Conservation (phyloP, 2,888 invertebrate genomes). For the Subacronicta megacephala region DNA sequence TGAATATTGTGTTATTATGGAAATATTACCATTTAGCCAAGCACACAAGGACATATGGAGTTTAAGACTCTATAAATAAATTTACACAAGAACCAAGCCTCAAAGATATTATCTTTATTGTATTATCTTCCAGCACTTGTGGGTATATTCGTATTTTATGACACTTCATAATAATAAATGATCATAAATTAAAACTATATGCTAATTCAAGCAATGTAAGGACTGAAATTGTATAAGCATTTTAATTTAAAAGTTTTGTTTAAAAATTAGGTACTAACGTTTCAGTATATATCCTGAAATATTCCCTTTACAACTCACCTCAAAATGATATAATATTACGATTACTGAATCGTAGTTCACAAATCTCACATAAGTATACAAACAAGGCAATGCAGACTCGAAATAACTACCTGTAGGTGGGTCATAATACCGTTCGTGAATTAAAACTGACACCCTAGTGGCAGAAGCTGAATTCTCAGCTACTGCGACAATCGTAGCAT, state of each 20-base stretch:
- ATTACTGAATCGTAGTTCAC: no score
- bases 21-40: conserved; percentile 28
- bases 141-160: conserved; percentile 22
- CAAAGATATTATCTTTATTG: conserved; percentile 46
- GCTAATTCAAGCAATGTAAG: conserved; percentile 13
- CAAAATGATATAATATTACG: no score
- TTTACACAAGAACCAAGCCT: conserved; percentile 40
- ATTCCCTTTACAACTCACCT: no score
- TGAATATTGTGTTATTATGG: conserved; percentile 14
- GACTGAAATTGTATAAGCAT: conserved; percentile 4
- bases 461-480: no score
- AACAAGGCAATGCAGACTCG: no score
- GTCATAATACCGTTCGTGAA: no score
- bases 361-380: no score
- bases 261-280: no score
- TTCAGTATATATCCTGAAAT: no score
- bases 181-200: conserved; percentile 28
- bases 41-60: conserved; percentile 9
- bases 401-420: no score
- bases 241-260: not conserved
- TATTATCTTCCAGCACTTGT: conserved; percentile 40
- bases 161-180: conserved; percentile 22
- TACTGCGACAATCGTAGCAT: no score
- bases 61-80: conserved; percentile 28
- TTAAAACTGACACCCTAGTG: no score